Evolutionary conservation across 2,888 invertebrate species (phyloP), one percentile per base, ranked within the genome.

Genomic region (Rhyacophila evoluta): DNA sequence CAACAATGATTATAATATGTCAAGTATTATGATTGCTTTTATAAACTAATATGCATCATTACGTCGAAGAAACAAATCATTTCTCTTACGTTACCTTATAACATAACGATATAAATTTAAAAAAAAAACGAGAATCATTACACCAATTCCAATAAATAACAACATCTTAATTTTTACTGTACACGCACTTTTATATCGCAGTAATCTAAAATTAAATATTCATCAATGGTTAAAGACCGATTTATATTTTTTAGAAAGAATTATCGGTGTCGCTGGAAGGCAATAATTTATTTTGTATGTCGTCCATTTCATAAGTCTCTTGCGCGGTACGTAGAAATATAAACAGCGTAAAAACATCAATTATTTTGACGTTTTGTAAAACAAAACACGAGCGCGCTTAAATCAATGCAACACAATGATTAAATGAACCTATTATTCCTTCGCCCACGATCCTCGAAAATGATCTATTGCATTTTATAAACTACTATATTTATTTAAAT

Each of bases 321-420:
- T n/a, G n/a, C n/a, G n/a, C n/a, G n/a, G n/a, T n/a, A n/a, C 19
- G 55, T 55, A 19, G 55, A 55, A 55, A 55, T 55, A 29, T 69
- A 69, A 29, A 29, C 69, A 28, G 69, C 33, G 69, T 69, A 69
- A 69, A 69, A 69, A 69, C 69, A 69, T 69, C 28, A 69, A 69
- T 69, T 29, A 69, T 69, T 29, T 69, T 28, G 69, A 69, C 69
- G 69, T 69, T 69, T 28, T 69, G 33, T 69, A 33, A 12, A 69
- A 69, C 69, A 69, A 69, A 69, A 27, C 69, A 69, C 27, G 29
- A 69, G 28, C 69, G 19, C 69, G 69, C 15, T 69, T 69, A 28
- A 69, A 69, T 69, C 69, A 69, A 69, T 69, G 69, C 69, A 33
- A 15, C 69, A 33, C n/a, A 69, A 69, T 69, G 69, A 69, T 69